Base-by-base conservation (phyloP, 1,140 invertebrate species). In the Drosophila bipectinata region DNA sequence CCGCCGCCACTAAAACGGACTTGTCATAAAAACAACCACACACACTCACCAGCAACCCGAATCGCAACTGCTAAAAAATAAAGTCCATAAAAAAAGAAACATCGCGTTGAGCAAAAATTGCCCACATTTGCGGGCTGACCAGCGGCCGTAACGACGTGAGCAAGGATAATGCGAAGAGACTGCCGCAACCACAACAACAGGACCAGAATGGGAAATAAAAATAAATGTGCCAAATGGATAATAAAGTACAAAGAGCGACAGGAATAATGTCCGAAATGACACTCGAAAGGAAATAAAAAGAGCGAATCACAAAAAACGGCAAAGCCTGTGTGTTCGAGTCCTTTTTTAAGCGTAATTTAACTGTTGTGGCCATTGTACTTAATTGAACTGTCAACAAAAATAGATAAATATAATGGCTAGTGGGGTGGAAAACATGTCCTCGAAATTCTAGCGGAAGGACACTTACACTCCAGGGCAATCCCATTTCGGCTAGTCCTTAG, bases 151-250 rank as follows among this genome's bases (percentile, higher is more conserved):
- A 61, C 59, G 76, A 71, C 79, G 41, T 59, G 47, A 67, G 21
- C 63, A 77, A 58, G 66, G 66, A 84, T 79, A 84, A 84, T 85
- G 80, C 74, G 80, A 74, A 69, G 69, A 60, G 63, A 68, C 67
- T 44, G 45, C 24, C 44, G 45, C 45, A 51, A 67, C 63, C 63
- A 66, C 63, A 52, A 55, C 55, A 49, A 63, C 72, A 53, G 71
- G 32, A 47, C 58, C 37, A 53, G 67, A 72, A 60, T 56, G 63
- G 39, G 63, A 87, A 87, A 81, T 88, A 88, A 88, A 83, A 88
- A 83, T 88, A 88, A 88, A 88, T 88, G 83, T 88, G 83, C 83
- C 88, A 88, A 88, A 88, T 88, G 83, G 83, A 88, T 88, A 88
- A 88, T 88, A 88, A 88, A 88, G 68, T 77, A 83, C 84, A 79